A percentile compares a stretch with the other conserved stretches of the same genome.
Evolutionary conservation across 2,888 invertebrate genomes (phyloP).

Genomic region (Enchytraeus crypticus): DNA sequence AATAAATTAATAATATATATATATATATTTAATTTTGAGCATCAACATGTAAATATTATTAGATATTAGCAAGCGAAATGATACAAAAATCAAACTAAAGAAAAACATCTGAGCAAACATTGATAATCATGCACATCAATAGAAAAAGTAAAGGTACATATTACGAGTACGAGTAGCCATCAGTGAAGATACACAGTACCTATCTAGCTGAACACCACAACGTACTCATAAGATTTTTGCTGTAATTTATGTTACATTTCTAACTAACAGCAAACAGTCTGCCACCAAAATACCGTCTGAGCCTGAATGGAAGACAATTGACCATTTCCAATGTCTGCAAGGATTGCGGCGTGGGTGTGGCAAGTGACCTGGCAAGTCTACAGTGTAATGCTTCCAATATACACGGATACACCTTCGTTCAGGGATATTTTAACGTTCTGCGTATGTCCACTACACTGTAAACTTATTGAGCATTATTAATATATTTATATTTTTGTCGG

Average conservation of each 20-base stretch:
- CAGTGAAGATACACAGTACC: too few relatives aligned
- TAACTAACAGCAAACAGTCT: neutral
- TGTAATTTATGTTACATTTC: neutral
- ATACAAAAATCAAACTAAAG: too few relatives aligned
- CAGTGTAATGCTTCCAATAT: neutral
- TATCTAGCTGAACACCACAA: too few relatives aligned
- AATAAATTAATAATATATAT: neutral
- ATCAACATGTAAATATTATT: too few relatives aligned
- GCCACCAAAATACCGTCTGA: neutral
- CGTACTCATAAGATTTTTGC: neutral
- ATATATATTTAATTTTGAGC: neutral
- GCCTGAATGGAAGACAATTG: neutral
- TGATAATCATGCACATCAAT: too few relatives aligned
- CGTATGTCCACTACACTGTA: too few relatives aligned
- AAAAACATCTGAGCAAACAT: too few relatives aligned
- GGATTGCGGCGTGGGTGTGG: neutral
- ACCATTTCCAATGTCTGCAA: neutral
- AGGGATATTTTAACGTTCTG: neutral
- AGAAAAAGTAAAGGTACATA: too few relatives aligned
- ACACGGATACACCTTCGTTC: neutral
- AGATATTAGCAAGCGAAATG: too few relatives aligned
- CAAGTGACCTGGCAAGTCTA: neutral
- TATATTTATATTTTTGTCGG: too few relatives aligned
- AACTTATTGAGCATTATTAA: too few relatives aligned
- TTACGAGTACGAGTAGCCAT: too few relatives aligned